Percentiles rank a stretch among this genome's conserved stretches.
Conservation (phyloP, 2,113 vertebrate species). For the Panurus biarmicus region DNA sequence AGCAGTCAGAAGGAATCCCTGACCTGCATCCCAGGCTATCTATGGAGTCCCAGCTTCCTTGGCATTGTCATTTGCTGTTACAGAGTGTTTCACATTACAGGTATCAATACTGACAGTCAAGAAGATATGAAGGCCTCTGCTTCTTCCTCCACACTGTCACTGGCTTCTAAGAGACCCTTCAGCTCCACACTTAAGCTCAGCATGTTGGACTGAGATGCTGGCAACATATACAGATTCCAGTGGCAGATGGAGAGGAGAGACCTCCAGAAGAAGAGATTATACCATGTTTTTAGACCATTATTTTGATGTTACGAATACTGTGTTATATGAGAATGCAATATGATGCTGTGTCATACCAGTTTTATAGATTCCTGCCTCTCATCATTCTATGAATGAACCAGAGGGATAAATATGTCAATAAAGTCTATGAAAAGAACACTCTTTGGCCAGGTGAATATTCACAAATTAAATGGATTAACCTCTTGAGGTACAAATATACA, state of each 20-base stretch:
- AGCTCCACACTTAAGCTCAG: neutral
- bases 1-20: neutral
- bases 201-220: accelerated
- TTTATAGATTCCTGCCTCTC: neutral
- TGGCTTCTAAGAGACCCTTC: neutral
- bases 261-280: neutral
- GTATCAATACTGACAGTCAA: neutral
- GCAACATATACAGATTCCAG: neutral
- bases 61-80: neutral
- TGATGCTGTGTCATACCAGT: neutral
- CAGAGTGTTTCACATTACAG: neutral
- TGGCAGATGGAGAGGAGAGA: neutral
- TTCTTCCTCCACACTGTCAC: neutral
- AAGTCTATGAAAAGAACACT: neutral
- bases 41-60: neutral
- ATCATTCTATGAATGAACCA: neutral
- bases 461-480: neutral
- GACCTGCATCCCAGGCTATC: neutral
- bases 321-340: neutral
- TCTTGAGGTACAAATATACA: neutral
- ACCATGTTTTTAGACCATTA: neutral
- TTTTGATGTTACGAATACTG: neutral
- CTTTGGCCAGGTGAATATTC: neutral
- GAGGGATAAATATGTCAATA: neutral
- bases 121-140: neutral